These are phyloP conservation scores for Charina bottae DNA, from an alignment of 2,113 vertebrate genomes.

Conservation along the genomic window DNA sequence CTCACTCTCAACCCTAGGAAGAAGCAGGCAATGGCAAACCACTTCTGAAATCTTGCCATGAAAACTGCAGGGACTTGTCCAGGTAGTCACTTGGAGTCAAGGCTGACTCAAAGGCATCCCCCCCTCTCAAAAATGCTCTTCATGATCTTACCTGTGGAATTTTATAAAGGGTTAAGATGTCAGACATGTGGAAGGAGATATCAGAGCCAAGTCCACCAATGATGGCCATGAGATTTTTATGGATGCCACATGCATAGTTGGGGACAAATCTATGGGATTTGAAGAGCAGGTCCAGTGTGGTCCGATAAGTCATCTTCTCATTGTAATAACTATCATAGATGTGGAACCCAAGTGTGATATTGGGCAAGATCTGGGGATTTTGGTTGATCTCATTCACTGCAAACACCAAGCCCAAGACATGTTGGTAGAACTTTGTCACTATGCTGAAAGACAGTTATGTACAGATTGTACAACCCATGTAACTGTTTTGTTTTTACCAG, in stretches of 20 bases:
- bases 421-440: not conserved
- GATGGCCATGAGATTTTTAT: not conserved
- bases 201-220: slow-evolving; percentile 1
- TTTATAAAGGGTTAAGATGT: not conserved
- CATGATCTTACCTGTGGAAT: not conserved
- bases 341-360: not conserved
- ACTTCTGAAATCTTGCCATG: not conserved
- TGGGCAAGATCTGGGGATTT: not conserved
- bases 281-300: not conserved
- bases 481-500: not conserved
- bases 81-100: not conserved
- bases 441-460: not conserved
- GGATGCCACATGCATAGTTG: not conserved
- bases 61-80: not conserved
- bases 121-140: not conserved
- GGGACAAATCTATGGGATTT: not conserved
- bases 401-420: not conserved
- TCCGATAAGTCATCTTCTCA: not conserved
- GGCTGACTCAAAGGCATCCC: not conserved
- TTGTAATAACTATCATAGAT: not conserved
- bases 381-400: not conserved
- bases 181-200: not conserved
- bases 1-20: not conserved
- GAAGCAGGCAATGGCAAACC: not conserved
- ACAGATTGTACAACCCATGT: not conserved